Evolutionary conservation across 2,888 invertebrate genomes (phyloP).

Genomic region (Dioctria linearis): DNA sequence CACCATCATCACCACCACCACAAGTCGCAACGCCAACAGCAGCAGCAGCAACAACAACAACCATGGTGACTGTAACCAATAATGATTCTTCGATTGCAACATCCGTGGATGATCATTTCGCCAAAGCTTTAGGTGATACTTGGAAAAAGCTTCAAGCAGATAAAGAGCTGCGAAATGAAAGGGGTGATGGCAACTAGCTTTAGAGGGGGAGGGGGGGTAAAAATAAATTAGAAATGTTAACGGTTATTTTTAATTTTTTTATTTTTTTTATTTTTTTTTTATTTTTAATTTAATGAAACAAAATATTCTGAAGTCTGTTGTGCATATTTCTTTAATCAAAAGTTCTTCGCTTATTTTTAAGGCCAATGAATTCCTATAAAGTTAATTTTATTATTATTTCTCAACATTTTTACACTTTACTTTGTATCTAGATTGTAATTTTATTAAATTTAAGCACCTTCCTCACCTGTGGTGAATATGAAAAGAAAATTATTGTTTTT

Average conservation of each 20-base stretch:
- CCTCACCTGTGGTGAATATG: slow-evolving; percentile 50
- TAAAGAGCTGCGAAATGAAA: slow-evolving; percentile 62
- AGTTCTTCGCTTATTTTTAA: slow-evolving; percentile 53
- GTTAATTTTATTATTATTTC: slow-evolving; percentile 60
- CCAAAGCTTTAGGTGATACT: slow-evolving; percentile 89
- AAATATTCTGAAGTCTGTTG: slow-evolving; percentile 47
- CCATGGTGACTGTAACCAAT: slow-evolving; percentile 53
- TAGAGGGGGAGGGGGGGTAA: neutral
- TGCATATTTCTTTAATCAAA: slow-evolving; percentile 48
- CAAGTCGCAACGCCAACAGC: slow-evolving; percentile 5
- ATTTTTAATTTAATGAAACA: slow-evolving; percentile 42
- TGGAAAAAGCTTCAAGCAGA: slow-evolving; percentile 83
- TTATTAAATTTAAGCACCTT: slow-evolving; percentile 49
- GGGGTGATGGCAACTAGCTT: slow-evolving; percentile 24
- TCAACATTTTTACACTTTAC: slow-evolving; percentile 27
- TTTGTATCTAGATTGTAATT: slow-evolving; percentile 46
- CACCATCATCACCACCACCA: slow-evolving; percentile 66
- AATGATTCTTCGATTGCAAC: slow-evolving; percentile 72
- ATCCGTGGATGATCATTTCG: slow-evolving; percentile 92
- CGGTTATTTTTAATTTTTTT: neutral
- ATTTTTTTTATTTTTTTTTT: slow-evolving; percentile 38
- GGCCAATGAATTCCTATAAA: slow-evolving; percentile 69
- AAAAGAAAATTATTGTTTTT: slow-evolving; percentile 23
- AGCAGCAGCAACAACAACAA: slow-evolving; percentile 61
- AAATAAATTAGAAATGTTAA: neutral